Conservation (phyloP, 2,888 invertebrate species). For the Sinelater perroti region DNA sequence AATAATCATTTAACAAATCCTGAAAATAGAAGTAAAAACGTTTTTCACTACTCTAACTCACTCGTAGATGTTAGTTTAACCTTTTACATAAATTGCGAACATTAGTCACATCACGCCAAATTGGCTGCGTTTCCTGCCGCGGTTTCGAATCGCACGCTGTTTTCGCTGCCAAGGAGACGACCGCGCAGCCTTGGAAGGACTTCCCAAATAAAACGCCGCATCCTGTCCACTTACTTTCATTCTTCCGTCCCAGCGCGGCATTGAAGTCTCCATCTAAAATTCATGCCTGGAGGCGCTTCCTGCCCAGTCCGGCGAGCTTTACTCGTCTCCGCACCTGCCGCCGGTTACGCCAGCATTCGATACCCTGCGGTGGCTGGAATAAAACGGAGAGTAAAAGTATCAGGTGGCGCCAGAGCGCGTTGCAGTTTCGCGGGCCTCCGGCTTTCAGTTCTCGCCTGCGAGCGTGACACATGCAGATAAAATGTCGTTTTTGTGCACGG, state of each 20-base stretch:
- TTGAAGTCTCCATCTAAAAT: slow-evolving; percentile 3
- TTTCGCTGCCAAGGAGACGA: too few relatives aligned
- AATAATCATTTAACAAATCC: too few relatives aligned
- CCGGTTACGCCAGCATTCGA: slow-evolving; percentile 9
- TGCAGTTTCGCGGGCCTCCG: slow-evolving; percentile 10
- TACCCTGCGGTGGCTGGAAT: slow-evolving; percentile 7
- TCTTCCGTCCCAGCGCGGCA: slow-evolving; percentile 3
- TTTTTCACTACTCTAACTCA: too few relatives aligned
- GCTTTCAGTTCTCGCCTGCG: slow-evolving; percentile 1
- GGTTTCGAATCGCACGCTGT: too few relatives aligned
- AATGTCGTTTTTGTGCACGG: slow-evolving; percentile 15
- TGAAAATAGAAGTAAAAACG: too few relatives aligned
- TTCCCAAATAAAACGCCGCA: slow-evolving; percentile 23
- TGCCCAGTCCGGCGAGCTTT: not conserved
- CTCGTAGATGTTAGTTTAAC: too few relatives aligned
- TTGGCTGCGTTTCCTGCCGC: too few relatives aligned
- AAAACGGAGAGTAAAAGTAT: slow-evolving; percentile 12
- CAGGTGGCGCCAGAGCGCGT: slow-evolving; percentile 8
- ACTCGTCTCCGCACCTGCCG: slow-evolving; percentile 7
- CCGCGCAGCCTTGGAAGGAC: slow-evolving; percentile 27
- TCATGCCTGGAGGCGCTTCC: slow-evolving; percentile 4
- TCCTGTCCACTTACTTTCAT: slow-evolving; percentile 12
- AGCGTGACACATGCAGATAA: slow-evolving; percentile 21
- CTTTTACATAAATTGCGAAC: too few relatives aligned
- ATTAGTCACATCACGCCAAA: too few relatives aligned